Base-by-base conservation (phyloP, 1,140 invertebrate genomes). In the Drosophila sproati region DNA sequence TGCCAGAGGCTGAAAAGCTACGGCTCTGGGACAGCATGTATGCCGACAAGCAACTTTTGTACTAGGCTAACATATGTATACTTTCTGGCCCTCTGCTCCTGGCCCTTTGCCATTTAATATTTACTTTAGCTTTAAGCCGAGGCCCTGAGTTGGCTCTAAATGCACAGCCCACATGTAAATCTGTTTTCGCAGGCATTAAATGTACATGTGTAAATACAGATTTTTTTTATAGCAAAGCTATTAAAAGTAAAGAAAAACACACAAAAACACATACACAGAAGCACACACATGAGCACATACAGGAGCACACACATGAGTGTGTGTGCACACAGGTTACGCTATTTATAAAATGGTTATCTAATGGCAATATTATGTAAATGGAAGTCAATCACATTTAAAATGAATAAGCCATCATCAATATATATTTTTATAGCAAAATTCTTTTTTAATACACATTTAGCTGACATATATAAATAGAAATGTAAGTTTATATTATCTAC, bases 1-100 rank as follows among this genome's bases (percentile, higher is more conserved):
- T 93, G 79, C 93, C 93, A 0, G 93, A 93, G 73, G 74, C 70
- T n/a, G 91, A 93, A 20, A 92, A 93, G 64, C 81, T 94, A 66
- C 66, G 86, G 47, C 86, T 94, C 56, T 94, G 94, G 94, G 92
- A 93, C 64, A 80, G 89, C 55, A 77, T 92, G 73, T 93, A 93
- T 37, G 47, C 59, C 59, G 86, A 85, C 32, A 73, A 57, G 60
- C 37, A 66, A 62, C 71, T 89, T 35, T 72, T 88, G 12, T 88
- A 80, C 66, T 88, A 61, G 78, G 56, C 29, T 20, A 20, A 31
- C 32, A 7, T 35, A 8, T 6, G 0, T 32, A 7, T 6, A 12
- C 34, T 2, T 8, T 10, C 20, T 8, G 31, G 10, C 2, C 10
- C n/a, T 29, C 3, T 10, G 4, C 52, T 35, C 8, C 29, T 5